Evolutionary conservation across 2,113 vertebrate species (phyloP).

Genomic region (Eonycteris spelaea): DNA sequence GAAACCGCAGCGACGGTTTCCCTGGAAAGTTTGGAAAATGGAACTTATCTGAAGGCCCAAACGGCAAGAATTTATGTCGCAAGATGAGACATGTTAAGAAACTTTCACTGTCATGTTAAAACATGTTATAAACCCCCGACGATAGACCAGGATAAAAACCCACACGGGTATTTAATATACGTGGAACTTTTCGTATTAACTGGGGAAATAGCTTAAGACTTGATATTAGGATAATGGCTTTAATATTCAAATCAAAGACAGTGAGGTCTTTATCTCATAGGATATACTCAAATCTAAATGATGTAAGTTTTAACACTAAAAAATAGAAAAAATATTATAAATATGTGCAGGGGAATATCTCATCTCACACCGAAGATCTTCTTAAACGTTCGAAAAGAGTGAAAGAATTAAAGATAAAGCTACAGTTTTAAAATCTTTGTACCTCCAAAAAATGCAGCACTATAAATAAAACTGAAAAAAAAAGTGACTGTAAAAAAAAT

Average conservation of each 20-base stretch:
- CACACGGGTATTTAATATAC: fast-evolving
- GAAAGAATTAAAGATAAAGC: background rate
- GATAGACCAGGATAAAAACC: background rate
- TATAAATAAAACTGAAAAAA: background rate
- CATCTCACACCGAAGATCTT: background rate
- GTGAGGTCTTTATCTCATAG: background rate
- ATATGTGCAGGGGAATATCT: fast-evolving
- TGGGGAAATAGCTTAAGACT: background rate
- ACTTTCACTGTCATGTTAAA: fast-evolving
- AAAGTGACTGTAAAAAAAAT: too few species aligned
- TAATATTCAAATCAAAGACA: background rate
- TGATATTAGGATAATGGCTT: background rate
- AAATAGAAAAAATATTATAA: background rate
- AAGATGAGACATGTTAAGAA: background rate
- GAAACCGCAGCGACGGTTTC: background rate
- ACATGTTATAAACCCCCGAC: fast-evolving
- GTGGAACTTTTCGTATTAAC: fast-evolving
- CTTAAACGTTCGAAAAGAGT: background rate
- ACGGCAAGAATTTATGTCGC: fast-evolving
- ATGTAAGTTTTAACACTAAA: background rate
- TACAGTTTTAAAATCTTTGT: background rate
- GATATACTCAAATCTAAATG: fast-evolving
- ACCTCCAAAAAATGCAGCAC: background rate
- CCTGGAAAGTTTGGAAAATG: background rate
- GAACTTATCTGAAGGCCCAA: background rate